These are phyloP conservation scores for Hoplostethus atlanticus DNA, from an alignment of 2,797 vertebrate species.

Conservation along the genomic window DNA sequence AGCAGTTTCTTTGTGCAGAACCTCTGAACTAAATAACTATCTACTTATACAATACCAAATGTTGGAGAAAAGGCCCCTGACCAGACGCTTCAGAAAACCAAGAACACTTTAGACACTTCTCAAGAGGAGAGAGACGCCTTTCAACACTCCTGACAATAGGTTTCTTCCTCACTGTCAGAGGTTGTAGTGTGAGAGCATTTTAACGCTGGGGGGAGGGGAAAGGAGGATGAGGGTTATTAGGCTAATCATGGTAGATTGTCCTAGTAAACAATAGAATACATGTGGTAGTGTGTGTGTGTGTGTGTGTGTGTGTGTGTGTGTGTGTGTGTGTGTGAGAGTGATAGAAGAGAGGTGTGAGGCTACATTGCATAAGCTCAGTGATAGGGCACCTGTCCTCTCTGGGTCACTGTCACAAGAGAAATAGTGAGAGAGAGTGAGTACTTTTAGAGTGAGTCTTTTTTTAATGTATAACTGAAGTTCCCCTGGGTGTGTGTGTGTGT, in stretches of 20 bases:
- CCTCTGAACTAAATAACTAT: background rate
- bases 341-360: no score
- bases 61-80: background rate
- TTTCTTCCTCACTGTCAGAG: constrained; percentile 41
- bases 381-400: no score
- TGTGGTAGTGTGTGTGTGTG: no score
- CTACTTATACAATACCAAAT: background rate
- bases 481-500: constrained; percentile 7
- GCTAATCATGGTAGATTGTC: constrained; percentile 55
- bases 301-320: no score
- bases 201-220: constrained; percentile 36
- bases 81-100: background rate
- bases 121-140: background rate
- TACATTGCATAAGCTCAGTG: no score
- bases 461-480: background rate
- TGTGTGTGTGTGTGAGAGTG: no score
- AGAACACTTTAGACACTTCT: background rate
- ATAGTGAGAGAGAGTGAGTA: no score
- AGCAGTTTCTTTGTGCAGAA: background rate
- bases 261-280: constrained; percentile 40
- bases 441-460: no score
- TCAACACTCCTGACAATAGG: constrained; percentile 33
- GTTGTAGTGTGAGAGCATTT: constrained; percentile 51
- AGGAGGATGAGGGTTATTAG: constrained; percentile 30
- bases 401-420: no score